Percentiles rank a stretch among this genome's conserved stretches.
These are phyloP conservation scores for Enchytraeus crypticus DNA, from an alignment of 2,888 invertebrate species.

Conservation along the genomic window DNA sequence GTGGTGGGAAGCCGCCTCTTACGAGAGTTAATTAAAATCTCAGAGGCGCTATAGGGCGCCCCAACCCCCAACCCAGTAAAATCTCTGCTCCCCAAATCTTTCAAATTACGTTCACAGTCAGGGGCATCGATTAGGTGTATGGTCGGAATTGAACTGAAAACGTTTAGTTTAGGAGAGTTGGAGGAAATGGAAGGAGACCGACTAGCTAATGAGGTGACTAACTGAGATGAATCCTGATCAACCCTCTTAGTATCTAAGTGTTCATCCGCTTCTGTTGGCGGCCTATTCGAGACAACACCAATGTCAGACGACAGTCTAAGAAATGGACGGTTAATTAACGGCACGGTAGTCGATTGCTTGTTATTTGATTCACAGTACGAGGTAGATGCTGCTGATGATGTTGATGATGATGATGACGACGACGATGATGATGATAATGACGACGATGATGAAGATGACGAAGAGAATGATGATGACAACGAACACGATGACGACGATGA, in stretches of 20 bases:
- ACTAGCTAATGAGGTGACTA: too few species aligned
- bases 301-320: neutral
- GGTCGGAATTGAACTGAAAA: too few species aligned
- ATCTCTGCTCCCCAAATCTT: too few species aligned
- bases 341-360: neutral
- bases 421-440: neutral
- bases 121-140: neutral
- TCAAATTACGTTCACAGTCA: too few species aligned
- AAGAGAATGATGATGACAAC: neutral
- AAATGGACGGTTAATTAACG: neutral
- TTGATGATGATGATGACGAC: too few species aligned
- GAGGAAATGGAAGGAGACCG: too few species aligned
- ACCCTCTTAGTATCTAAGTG: neutral
- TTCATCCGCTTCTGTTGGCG: too few species aligned
- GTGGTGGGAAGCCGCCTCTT: neutral
- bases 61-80: too few species aligned
- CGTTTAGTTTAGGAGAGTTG: too few species aligned
- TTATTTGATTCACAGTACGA: neutral
- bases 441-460: neutral
- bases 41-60: neutral
- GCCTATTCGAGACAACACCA: neutral
- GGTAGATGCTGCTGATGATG: too few species aligned
- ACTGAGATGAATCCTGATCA: neutral
- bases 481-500: neutral
- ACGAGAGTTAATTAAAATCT: neutral